Base-by-base conservation (phyloP, 2,113 vertebrate genomes). In the Anseranas semipalmata region DNA sequence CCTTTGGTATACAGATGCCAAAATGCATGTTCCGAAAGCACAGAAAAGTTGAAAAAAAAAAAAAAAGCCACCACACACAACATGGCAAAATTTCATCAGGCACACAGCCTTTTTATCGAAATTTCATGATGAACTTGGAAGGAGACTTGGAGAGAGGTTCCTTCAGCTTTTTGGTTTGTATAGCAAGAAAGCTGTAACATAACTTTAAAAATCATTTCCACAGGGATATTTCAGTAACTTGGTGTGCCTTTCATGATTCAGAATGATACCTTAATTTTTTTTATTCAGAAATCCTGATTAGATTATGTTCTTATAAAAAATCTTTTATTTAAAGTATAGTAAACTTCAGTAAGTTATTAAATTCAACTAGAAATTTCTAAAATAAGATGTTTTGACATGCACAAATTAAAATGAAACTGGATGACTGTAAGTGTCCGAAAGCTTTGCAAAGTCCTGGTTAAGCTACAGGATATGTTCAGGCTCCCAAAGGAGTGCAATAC, bases 11-110 rank as follows among this genome's bases (percentile, higher is more conserved):
- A 80, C 17, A 43, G 78, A 95, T 85, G 75, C 21, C 59, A 90
- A 90, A 91, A 70, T 67, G n/a, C 37, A 18, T 39, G 28, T 68
- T 96, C 67, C 85, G 37, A 96, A 94, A 96, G 33, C 39, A 89
- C 7, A n/a, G 65, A 71, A 12, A 30, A 62, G 39, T 53, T 59
- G 82, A 66, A 79, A 67, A 6, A 81, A 65, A 60, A 3, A 17
- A 37, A 39, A 22, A 63, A 48, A 22, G 71, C 14, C 8, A 63
- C 48, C 25, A 62, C 17, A 66, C 24, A 37, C 6, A 76, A 70
- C n/a, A 92, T 24, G 70, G 50, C 53, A 60, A 87, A 84, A 59
- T 63, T 58, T 56, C 43, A 91, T 33, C 9, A 56, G 27, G 33
- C 72, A 78, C 15, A 30, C 33, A 78, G 41, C 76, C 32, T 63